These are phyloP conservation scores for Acipenser transmontanus DNA, from an alignment of 2,797 vertebrate genomes.

Conservation along the genomic window DNA sequence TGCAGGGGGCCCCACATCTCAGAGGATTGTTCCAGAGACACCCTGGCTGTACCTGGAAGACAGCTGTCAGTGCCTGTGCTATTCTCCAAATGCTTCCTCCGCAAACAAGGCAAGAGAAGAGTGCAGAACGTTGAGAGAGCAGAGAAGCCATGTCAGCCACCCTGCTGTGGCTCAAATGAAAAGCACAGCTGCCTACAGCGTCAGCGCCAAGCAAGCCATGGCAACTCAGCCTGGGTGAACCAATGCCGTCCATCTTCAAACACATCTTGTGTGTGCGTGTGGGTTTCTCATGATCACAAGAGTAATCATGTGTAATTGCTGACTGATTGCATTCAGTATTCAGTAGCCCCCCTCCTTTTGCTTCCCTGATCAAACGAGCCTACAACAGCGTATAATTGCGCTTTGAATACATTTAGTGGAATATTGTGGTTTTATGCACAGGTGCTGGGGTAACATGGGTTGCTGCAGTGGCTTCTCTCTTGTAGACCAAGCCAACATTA, in stretches of 20 bases:
- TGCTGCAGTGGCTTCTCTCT: too few species aligned
- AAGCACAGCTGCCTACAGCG: constrained; percentile 27
- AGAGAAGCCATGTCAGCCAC: constrained; percentile 9
- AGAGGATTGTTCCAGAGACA: too few species aligned
- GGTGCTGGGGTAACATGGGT: neutral
- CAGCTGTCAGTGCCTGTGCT: too few species aligned
- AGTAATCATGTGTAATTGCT: constrained; percentile 12
- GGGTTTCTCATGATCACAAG: neutral
- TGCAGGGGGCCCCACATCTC: too few species aligned
- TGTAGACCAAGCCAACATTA: too few species aligned
- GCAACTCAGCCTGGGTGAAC: constrained; percentile 49
- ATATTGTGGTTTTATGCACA: neutral
- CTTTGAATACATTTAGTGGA: neutral
- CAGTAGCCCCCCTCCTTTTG: constrained; percentile 8
- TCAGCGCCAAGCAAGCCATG: constrained; percentile 58
- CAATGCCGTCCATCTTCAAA: constrained; percentile 45
- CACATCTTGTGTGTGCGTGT: constrained; percentile 28
- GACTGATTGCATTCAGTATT: constrained; percentile 37
- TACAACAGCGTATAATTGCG: neutral
- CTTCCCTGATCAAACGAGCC: neutral
- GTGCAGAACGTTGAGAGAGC: neutral
- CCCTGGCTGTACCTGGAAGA: too few species aligned
- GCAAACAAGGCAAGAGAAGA: neutral
- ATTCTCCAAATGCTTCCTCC: neutral
- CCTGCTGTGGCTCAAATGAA: constrained; percentile 42